Conservation (phyloP, 2,888 invertebrate genomes). For the Orthosia gracilis region DNA sequence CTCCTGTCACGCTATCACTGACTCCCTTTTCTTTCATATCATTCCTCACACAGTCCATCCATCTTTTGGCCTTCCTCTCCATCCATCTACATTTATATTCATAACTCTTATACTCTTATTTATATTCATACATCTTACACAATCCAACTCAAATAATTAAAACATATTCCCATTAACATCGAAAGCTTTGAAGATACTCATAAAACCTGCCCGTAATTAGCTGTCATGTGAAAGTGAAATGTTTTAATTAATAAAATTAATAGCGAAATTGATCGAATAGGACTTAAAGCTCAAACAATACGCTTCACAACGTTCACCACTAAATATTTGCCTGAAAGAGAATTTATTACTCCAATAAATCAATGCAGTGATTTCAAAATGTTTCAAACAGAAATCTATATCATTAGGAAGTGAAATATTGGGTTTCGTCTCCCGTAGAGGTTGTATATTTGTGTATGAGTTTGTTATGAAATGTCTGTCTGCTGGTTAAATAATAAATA, state of each 20-base stretch:
- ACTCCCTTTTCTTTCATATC: too few species aligned
- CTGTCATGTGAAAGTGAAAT: constrained; percentile 53
- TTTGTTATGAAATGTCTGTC: constrained; percentile 32
- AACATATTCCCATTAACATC: constrained; percentile 30
- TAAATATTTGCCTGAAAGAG: constrained; percentile 57
- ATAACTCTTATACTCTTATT: too few species aligned
- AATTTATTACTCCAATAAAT: constrained; percentile 64
- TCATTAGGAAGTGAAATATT: constrained; percentile 59
- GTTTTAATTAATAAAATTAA: constrained; percentile 47
- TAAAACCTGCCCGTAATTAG: constrained; percentile 47
- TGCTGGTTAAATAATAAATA: constrained; percentile 15
- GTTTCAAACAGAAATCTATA: constrained; percentile 55
- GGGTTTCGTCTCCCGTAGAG: constrained; percentile 46
- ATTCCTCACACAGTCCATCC: too few species aligned
- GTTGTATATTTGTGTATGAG: constrained; percentile 42
- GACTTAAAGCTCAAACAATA: constrained; percentile 48
- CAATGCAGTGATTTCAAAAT: constrained; percentile 56
- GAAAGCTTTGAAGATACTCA: constrained; percentile 36
- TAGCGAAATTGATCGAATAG: constrained; percentile 48
- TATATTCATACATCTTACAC: constrained; percentile 1
- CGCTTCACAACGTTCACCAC: constrained; percentile 52
- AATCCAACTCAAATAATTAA: constrained; percentile 29
- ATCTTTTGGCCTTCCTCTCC: too few species aligned
- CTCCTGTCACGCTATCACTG: too few species aligned
- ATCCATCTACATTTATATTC: too few species aligned